Base-by-base conservation (phyloP, 2,113 vertebrate genomes). In the Dendropsophus ebraccatus region DNA sequence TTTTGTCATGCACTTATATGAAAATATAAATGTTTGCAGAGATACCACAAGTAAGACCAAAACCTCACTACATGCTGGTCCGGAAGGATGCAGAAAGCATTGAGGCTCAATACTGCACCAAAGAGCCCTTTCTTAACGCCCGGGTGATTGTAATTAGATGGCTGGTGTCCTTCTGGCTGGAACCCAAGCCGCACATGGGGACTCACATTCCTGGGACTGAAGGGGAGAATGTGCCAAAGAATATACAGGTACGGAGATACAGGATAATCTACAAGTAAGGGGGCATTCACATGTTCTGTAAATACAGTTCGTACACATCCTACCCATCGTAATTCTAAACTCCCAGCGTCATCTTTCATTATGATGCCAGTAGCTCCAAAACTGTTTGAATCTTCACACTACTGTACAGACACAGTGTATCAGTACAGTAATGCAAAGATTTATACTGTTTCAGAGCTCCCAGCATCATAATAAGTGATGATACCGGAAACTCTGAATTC, bases 111-210 rank as follows among this genome's bases (percentile, higher is more conserved):
- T 99, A 97, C 92, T 99, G 97, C 94, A 99, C 97, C 90, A 99
- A 99, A 90, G 98, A 99, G 91, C 96, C 96, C 92, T 99, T 97
- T 91, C 96, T 99, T 88, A 97, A 98, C 89, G 97, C 97, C 89
- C 94, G 97, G 72, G 98, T 99, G 90, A 98, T 98, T 93, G 97
- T 99, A 88, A 97, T 99, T 91, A 95, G 97, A 88, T 99, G 98
- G 98, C 94, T 99, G 90, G 98, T 99, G 87, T 99, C 97, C 92
- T 99, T 99, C 93, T 99, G 98, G 98, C 94, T 99, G 70, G 98
- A 99, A 90, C 96, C 97, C 84, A 96, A 97, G 91, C 93, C 97
- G 76, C 97, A 96, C 91, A 90, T 94, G 72, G 95, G 95, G 58
- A 94, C 96, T 89, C 95, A 95, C 88, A 99, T 99, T 95, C 97